Conservation (phyloP, 2,888 invertebrate genomes). For the Xiphydria camelus region DNA sequence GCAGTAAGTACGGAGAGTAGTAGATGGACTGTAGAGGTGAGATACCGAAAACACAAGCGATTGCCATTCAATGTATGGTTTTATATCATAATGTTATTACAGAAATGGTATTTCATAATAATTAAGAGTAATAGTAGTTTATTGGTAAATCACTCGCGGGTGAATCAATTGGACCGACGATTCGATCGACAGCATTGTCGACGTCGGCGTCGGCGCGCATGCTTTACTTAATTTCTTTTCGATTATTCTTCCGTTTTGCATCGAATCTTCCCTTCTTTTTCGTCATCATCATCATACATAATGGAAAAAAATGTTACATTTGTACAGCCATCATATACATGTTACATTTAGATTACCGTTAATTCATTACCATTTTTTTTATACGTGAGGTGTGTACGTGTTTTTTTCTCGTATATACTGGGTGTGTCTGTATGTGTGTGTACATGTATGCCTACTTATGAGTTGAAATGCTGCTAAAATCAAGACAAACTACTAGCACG, state of each 20-base stretch:
- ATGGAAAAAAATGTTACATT: slow-evolving; percentile 60
- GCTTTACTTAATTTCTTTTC: slow-evolving; percentile 28
- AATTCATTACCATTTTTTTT: slow-evolving; percentile 48
- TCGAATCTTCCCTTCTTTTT: slow-evolving; percentile 34
- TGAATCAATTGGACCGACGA: slow-evolving; percentile 42
- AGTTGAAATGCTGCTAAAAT: slow-evolving; percentile 42
- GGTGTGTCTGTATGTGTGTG: slow-evolving; percentile 16
- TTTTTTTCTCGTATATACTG: slow-evolving; percentile 24
- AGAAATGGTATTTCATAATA: slow-evolving; percentile 71
- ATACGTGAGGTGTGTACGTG: slow-evolving; percentile 23
- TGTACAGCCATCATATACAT: slow-evolving; percentile 61
- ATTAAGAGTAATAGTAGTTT: slow-evolving; percentile 67
- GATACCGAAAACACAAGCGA: too few relatives aligned
- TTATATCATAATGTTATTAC: slow-evolving; percentile 63
- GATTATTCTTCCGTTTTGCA: slow-evolving; percentile 28
- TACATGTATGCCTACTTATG: slow-evolving; percentile 38
- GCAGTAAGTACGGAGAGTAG: too few relatives aligned
- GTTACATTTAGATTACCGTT: slow-evolving; percentile 56
- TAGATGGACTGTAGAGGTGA: too few relatives aligned
- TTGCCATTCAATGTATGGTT: slow-evolving; percentile 56
- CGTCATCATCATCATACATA: slow-evolving; percentile 50
- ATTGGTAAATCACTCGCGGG: slow-evolving; percentile 58
- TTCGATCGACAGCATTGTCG: slow-evolving; percentile 18
- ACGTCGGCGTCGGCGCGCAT: slow-evolving; percentile 40
- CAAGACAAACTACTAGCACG: slow-evolving; percentile 38